Conservation (phyloP, 1,140 invertebrate species). For the Drosophila malerkotliana region DNA sequence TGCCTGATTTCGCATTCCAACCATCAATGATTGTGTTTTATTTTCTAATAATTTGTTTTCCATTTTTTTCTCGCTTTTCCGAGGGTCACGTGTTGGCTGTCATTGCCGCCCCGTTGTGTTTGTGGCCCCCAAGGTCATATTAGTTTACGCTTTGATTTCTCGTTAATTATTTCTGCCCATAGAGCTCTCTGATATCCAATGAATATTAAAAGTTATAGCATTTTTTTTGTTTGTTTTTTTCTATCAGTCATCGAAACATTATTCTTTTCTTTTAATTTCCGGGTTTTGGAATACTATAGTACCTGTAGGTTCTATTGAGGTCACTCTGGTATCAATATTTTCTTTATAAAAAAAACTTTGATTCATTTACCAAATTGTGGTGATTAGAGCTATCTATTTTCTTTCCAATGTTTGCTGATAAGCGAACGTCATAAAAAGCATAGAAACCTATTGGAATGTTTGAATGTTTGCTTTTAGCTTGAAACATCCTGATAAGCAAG, state of each 20-base stretch:
- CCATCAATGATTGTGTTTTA: conserved; percentile 13
- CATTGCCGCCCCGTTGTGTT: conserved; percentile 22
- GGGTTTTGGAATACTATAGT: neutral
- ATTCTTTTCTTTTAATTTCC: conserved; percentile 28
- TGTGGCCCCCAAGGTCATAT: conserved; percentile 62
- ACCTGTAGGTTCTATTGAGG: conserved; percentile 2
- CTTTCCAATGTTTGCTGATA: neutral
- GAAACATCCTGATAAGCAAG: conserved; percentile 54
- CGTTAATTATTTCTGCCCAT: conserved; percentile 57
- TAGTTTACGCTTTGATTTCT: conserved; percentile 78
- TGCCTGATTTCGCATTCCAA: neutral
- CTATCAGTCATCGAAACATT: neutral
- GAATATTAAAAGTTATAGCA: conserved; percentile 10
- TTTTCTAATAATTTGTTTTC: conserved; percentile 8
- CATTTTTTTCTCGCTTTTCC: conserved; percentile 13
- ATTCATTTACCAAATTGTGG: too few relatives aligned
- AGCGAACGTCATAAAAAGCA: conserved; percentile 11
- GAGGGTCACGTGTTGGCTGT: conserved; percentile 65
- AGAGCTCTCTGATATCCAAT: conserved; percentile 5
- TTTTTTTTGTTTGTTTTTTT: conserved; percentile 16
- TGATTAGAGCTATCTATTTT: neutral
- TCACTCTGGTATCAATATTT: neutral
- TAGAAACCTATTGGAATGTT: conserved; percentile 44
- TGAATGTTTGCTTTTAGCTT: conserved; percentile 31
- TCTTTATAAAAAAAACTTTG: neutral